Evolutionary conservation across 2,888 invertebrate species (phyloP), one percentile per base, ranked within the genome.

Genomic region (Acrocyrtus sp.): DNA sequence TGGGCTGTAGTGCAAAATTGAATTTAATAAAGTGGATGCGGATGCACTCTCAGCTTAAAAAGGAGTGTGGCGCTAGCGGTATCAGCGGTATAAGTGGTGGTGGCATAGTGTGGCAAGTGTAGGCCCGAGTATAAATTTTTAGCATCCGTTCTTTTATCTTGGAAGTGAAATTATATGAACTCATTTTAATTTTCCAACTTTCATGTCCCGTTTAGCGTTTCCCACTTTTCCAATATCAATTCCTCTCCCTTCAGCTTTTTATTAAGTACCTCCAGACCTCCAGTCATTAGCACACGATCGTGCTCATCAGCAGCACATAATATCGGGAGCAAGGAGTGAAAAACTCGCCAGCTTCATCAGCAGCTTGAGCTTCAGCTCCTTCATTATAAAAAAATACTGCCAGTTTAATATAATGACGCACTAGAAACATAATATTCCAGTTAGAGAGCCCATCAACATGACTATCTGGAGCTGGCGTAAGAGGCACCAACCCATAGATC

Each of bases 151-250:
- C 39, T 67, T 34, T 26, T 15, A 53, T 57, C 66, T 66, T 66
- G 17, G 50, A 8, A 65, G 56, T 72, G 70, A 72, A 63, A 58
- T 19, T 62, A 70, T n/a, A 56, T 70, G 58, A 72, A 72, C 70
- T 72, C 63, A 72, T 72, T 72, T 72, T n/a, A 72, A 72, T n/a
- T 63, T 72, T 72, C 65, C 70, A 63, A 72, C 70, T 72, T 72
- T 72, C 70, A 63, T 70, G 53, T 70, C 41, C 50, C 50, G n/a
- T n/a, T n/a, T n/a, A n/a, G n/a, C n/a, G n/a, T n/a, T n/a, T n/a
- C n/a, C n/a, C n/a, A n/a, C n/a, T n/a, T n/a, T n/a, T 21, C 43
- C 24, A 43, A 50, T 72, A 54, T 62, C 69, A 54, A 53, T 69
- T 57, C n/a, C 66, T 29, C 54, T 69, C 27, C 47, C 26, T 54